These are phyloP conservation scores for Serranus cabrilla DNA, from an alignment of 2,797 vertebrate species.

Conservation along the genomic window DNA sequence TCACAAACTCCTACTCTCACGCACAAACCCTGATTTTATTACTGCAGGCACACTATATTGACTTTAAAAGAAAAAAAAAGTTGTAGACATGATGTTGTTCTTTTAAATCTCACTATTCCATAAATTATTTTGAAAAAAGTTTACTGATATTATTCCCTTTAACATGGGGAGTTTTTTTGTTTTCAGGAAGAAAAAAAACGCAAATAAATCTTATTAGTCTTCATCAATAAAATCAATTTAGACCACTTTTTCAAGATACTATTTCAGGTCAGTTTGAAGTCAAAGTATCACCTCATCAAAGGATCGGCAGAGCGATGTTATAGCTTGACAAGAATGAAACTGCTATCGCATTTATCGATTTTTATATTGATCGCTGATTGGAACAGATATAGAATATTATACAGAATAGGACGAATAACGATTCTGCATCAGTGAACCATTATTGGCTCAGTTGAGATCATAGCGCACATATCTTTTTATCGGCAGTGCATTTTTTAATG, in stretches of 20 bases:
- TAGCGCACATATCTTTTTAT: too few species aligned
- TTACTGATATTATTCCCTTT: neutral
- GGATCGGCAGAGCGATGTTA: too few species aligned
- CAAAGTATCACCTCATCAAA: neutral
- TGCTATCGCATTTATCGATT: neutral
- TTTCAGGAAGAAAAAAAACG: neutral
- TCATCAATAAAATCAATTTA: neutral
- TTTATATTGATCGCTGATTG: neutral
- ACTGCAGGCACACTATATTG: neutral
- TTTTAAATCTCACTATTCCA: neutral
- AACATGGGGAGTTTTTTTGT: neutral
- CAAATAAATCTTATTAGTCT: neutral
- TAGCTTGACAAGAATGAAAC: neutral
- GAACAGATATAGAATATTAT: neutral
- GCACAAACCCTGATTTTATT: neutral
- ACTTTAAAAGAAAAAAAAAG: neutral
- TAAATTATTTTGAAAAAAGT: neutral
- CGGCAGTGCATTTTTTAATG: neutral
- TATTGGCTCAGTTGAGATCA: neutral
- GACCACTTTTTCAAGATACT: neutral
- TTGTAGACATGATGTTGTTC: neutral
- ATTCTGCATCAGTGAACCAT: neutral
- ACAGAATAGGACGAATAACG: neutral
- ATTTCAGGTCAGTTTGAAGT: neutral
- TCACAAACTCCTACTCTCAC: slow-evolving; percentile 40